phyloP scores from a whole-genome alignment of 2,113 vertebrate genomes.

The Panthera tigris region DNA sequence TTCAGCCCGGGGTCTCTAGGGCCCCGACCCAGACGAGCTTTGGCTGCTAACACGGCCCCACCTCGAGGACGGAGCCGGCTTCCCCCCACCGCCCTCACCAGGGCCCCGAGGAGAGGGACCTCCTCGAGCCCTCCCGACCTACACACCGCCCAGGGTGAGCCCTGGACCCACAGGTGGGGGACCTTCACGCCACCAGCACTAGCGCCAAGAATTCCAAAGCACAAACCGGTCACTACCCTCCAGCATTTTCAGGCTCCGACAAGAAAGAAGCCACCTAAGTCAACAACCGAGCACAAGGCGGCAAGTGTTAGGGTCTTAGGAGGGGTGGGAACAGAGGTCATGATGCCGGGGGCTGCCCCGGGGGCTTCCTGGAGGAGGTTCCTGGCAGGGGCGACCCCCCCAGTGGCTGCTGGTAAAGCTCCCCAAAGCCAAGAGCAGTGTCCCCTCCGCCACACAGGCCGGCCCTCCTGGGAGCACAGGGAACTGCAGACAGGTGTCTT shows the following conservation, averaged over 20 bases:
- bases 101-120: neutral
- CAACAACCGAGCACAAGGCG: too few relatives aligned
- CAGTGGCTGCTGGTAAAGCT: neutral
- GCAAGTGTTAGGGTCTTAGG: neutral
- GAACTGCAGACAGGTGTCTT: neutral
- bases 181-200: neutral
- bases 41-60: neutral
- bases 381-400: neutral
- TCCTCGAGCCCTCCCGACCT: neutral
- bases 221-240: neutral
- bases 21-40: too few relatives aligned
- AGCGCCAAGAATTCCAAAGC: neutral
- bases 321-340: neutral
- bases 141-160: neutral
- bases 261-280: neutral
- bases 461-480: fast-evolving
- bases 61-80: neutral
- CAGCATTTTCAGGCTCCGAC: neutral
- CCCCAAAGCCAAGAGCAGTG: neutral
- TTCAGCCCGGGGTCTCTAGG: neutral
- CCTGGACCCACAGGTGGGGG: neutral
- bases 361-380: neutral
- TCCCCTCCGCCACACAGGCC: neutral
- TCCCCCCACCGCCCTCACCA: neutral
- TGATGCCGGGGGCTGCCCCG: neutral